Evolutionary conservation across 2,888 invertebrate genomes (phyloP), one percentile per base, ranked within the genome.

Genomic region (Thereva nobilitata): DNA sequence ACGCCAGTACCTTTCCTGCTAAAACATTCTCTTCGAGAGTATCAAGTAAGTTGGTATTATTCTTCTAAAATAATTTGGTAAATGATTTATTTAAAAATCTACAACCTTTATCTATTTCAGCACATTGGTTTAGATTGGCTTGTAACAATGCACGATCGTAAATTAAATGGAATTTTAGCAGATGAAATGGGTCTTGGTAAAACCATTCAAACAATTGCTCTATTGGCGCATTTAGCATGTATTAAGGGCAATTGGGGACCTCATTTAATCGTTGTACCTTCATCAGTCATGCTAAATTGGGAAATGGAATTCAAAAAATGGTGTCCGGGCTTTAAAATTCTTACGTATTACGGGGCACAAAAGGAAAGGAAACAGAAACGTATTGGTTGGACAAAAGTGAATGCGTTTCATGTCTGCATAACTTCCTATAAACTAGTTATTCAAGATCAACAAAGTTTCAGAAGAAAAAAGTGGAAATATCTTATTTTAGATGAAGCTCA

Each of bases 221-320:
- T 97, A 72, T 83, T 97, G 70, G 95, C 96, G 35, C 96, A 97
- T 83, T 83, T 97, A 72, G 97, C 97, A 34, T 93, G 94, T 75
- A 95, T 94, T 76, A 73, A 76, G 81, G 86, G 85, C 72, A 90
- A 95, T 78, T 99, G 99, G 99, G 99, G 99, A 41, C 99, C 99
- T 64, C 99, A 99, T 86, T 85, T 99, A 35, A 96, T 99, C 73
- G 93, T 99, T 70, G 99, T 99, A 72, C 99, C 99, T 68, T 99
- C 99, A 10, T 97, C 97, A 72, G 98, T 99, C 59, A 97, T 99
- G 92, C 86, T 99, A 70, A 99, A 99, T 83, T 99, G 99, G 99
- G 99, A 99, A 84, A 95, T 98, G 94, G 99, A 99, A 82, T 93
- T 97, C 78, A 98, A 99, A 82, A 98, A 98, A 82, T 99, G 99